Evolutionary conservation across 2,888 invertebrate genomes (phyloP).

Genomic region (Fissipunctia ypsillon): DNA sequence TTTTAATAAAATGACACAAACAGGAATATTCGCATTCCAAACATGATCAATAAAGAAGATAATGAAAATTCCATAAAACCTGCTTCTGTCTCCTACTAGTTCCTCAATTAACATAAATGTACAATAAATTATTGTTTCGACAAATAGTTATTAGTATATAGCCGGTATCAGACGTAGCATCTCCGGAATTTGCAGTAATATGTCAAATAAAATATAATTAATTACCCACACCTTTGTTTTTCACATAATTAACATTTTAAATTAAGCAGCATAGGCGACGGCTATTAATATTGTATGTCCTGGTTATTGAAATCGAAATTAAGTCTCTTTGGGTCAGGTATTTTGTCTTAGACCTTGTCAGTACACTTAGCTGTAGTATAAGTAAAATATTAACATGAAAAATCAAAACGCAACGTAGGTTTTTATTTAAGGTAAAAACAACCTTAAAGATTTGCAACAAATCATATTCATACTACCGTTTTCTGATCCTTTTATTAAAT

Average conservation of each 20-base stretch:
- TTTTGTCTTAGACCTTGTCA: constrained; percentile 2
- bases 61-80: constrained; percentile 87
- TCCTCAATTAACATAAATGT: constrained; percentile 83
- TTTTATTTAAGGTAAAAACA: not conserved
- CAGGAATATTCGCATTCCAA: constrained; percentile 72
- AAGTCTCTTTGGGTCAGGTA: constrained; percentile 20
- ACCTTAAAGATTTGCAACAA: too few relatives aligned
- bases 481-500: not conserved
- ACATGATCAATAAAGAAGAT: constrained; percentile 84
- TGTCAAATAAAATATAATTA: constrained; percentile 78
- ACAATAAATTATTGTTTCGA: constrained; percentile 86
- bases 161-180: constrained; percentile 74
- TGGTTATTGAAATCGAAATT: constrained; percentile 43
- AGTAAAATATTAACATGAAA: not conserved
- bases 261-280: constrained; percentile 39
- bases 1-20: constrained; percentile 53
- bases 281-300: constrained; percentile 46
- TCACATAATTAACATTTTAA: constrained; percentile 60
- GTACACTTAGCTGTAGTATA: not conserved
- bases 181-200: constrained; percentile 79
- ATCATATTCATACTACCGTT: too few relatives aligned
- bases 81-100: constrained; percentile 82
- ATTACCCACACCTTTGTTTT: constrained; percentile 77
- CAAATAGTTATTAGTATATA: constrained; percentile 86
- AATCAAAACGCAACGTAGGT: not conserved